Evolutionary conservation across 2,113 vertebrate species (phyloP).

Genomic region (Circaetus cinerascens): DNA sequence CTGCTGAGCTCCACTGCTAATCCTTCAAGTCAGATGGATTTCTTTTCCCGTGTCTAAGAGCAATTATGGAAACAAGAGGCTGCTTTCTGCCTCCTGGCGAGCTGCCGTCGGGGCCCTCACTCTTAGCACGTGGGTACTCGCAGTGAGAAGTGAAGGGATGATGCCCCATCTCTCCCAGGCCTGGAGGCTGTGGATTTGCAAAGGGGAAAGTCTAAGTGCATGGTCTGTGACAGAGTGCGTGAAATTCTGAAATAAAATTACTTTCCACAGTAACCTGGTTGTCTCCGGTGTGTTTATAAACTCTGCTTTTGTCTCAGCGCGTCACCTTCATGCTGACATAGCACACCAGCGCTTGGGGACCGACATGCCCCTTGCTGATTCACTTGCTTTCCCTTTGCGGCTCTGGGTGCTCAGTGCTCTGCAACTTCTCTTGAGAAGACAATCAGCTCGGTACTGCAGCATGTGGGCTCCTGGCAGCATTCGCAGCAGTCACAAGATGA

Average conservation of each 20-base stretch:
- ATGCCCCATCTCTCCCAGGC: neutral
- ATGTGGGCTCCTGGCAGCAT: neutral
- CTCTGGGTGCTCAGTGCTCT: neutral
- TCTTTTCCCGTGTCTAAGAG: neutral
- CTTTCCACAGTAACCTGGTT: conserved; percentile 24
- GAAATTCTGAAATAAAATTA: conserved; percentile 63
- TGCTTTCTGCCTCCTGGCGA: neutral
- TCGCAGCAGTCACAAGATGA: neutral
- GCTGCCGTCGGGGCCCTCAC: neutral
- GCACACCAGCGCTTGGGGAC: neutral
- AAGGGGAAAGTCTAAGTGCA: conserved; percentile 36
- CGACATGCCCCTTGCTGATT: neutral
- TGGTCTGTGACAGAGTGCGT: conserved; percentile 49
- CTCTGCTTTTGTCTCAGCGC: neutral
- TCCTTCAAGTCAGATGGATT: neutral
- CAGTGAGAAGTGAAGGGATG: neutral
- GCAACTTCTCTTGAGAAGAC: neutral
- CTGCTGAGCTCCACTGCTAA: neutral
- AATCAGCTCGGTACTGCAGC: neutral
- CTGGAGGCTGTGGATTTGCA: neutral
- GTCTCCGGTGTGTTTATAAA: neutral
- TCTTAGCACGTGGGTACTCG: neutral
- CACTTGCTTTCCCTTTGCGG: neutral
- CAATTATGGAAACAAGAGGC: conserved; percentile 3
- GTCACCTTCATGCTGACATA: neutral